A percentile compares a stretch with the other conserved stretches of the same genome.
phyloP scores from a whole-genome alignment of 2,888 invertebrate genomes.

The Eupsilia transversa region DNA sequence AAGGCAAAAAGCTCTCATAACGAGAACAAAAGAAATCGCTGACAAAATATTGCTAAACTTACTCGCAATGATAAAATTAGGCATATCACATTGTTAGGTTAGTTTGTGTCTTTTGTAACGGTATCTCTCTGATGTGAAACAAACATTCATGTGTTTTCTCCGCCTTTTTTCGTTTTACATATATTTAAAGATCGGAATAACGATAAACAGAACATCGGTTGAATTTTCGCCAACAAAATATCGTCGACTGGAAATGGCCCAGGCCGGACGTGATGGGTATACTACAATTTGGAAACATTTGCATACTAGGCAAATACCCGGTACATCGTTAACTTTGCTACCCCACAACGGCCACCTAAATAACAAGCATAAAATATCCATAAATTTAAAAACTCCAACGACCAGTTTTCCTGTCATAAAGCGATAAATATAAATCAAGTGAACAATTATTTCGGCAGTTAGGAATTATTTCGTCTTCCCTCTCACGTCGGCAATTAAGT shows the following conservation, averaged over 20 bases:
- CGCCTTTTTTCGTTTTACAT: conserved; percentile 47
- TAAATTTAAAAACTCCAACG: conserved; percentile 80
- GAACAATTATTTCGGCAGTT: conserved; percentile 78
- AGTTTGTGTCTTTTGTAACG: conserved; percentile 24
- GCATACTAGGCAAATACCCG: conserved; percentile 67
- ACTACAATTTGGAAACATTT: conserved; percentile 68
- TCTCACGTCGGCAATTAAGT: conserved; percentile 80
- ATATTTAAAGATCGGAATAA: conserved; percentile 55
- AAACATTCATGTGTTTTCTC: conserved; percentile 17
- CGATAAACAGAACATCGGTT: conserved; percentile 57
- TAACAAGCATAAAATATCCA: conserved; percentile 76
- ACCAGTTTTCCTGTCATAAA: conserved; percentile 78
- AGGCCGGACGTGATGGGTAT: conserved; percentile 60
- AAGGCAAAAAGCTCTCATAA: conserved; percentile 6
- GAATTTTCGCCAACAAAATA: conserved; percentile 57
- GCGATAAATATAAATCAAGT: conserved; percentile 80
- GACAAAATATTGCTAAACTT: conserved; percentile 16
- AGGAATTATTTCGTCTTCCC: conserved; percentile 81
- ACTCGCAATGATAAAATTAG: conserved; percentile 36
- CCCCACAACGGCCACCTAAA: conserved; percentile 68
- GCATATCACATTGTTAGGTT: conserved; percentile 30
- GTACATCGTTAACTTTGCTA: conserved; percentile 65
- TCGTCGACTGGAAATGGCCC: conserved; percentile 44
- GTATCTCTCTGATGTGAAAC: conserved; percentile 22
- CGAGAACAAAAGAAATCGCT: conserved; percentile 22